Percentiles rank a stretch among this genome's conserved stretches.
Evolutionary conservation across 2,113 vertebrate genomes (phyloP).

Genomic region (Zosterops hypoxanthus): DNA sequence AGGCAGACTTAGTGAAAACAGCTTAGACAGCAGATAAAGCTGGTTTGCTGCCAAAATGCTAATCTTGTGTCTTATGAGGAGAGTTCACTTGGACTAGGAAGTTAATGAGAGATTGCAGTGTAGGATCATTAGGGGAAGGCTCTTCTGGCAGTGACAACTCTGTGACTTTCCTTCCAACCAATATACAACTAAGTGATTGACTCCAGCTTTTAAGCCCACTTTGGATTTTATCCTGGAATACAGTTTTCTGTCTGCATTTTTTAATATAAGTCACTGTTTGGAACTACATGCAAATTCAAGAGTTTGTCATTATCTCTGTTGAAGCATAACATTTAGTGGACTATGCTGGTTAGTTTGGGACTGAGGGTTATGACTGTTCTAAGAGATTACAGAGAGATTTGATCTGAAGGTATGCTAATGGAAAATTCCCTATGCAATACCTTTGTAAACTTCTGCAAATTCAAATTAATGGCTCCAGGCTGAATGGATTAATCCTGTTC

Average conservation of each 20-base stretch:
- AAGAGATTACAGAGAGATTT: neutral
- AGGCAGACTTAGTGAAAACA: slow-evolving; percentile 6
- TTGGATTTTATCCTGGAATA: neutral
- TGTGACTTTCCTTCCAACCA: neutral
- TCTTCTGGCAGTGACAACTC: neutral
- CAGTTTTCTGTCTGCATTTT: neutral
- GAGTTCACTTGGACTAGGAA: neutral
- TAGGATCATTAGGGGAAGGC: neutral
- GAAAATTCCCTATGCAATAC: neutral
- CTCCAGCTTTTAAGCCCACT: neutral
- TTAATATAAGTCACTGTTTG: neutral
- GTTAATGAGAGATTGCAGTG: neutral
- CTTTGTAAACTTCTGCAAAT: neutral
- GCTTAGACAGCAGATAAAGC: slow-evolving; percentile 41
- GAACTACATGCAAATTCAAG: neutral
- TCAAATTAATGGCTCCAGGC: neutral
- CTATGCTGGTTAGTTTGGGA: neutral
- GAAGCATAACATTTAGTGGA: neutral
- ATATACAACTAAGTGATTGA: neutral
- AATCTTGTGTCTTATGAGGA: neutral
- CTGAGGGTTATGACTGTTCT: neutral
- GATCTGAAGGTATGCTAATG: neutral
- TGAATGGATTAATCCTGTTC: neutral
- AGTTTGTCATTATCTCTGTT: neutral
- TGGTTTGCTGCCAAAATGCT: slow-evolving; percentile 22